These are phyloP conservation scores for Lepidocolaptes lacrymiger DNA, from an alignment of 2,797 vertebrate species.

Conservation along the genomic window DNA sequence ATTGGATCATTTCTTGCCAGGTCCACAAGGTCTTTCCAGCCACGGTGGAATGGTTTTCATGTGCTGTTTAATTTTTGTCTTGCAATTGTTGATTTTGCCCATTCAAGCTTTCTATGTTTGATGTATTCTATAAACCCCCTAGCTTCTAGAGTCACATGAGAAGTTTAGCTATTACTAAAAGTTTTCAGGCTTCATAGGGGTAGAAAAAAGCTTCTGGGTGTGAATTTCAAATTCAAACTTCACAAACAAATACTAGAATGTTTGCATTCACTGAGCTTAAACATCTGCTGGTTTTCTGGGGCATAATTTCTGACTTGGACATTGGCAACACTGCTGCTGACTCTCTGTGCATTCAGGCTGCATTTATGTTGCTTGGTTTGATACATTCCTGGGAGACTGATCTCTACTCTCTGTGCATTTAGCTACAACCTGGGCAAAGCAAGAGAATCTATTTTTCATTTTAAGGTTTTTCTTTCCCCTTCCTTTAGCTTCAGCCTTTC, in stretches of 20 bases:
- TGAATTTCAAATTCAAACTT: neutral
- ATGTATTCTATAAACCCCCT: neutral
- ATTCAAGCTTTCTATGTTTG: neutral
- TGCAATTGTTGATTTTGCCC: neutral
- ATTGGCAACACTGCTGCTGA: neutral
- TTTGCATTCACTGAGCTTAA: neutral
- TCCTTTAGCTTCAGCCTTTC: neutral
- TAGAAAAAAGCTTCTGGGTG: neutral
- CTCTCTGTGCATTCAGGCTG: neutral
- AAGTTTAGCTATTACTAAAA: neutral
- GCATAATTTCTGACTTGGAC: neutral
- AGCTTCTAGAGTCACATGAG: neutral
- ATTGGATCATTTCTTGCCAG: neutral
- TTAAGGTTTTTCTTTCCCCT: neutral
- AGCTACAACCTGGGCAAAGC: neutral
- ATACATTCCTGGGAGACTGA: neutral
- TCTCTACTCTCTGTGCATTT: neutral
- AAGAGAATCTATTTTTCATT: neutral
- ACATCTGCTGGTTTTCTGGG: neutral
- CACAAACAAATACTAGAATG: neutral
- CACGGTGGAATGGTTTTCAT: accelerated
- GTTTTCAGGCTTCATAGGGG: neutral
- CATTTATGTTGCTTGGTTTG: conserved; percentile 16
- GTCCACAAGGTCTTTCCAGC: neutral
- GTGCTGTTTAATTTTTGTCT: neutral